Percentiles rank a stretch among this genome's conserved stretches.
These are phyloP conservation scores for Actinostola sp. DNA, from an alignment of 92 coral and sea anemone species.

Conservation along the genomic window DNA sequence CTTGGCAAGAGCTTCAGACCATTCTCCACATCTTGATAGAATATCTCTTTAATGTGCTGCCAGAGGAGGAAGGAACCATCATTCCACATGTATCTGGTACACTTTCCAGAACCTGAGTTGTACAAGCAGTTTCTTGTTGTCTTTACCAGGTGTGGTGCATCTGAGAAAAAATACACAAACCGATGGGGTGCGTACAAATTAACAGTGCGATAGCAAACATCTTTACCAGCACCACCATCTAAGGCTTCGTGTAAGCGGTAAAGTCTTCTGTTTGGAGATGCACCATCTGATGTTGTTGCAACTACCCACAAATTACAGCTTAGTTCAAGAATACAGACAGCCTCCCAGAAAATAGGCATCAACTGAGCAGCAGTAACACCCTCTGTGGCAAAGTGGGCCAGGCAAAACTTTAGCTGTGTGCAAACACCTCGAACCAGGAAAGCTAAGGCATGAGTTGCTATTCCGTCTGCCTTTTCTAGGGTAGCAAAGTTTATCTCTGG, in stretches of 20 bases:
- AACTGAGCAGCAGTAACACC: conserved; percentile 43
- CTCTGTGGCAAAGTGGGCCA: conserved; percentile 65
- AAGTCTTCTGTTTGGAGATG: conserved; percentile 34
- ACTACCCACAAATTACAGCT: conserved; percentile 51
- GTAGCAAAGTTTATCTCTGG: conserved; percentile 59
- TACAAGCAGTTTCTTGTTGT: conserved; percentile 56
- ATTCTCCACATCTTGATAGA: conserved; percentile 51
- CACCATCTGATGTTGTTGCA: conserved; percentile 55
- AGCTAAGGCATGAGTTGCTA: conserved; percentile 63
- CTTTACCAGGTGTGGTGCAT: conserved; percentile 56
- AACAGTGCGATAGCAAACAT: conserved; percentile 53
- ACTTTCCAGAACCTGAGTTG: conserved; percentile 50
- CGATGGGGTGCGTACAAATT: conserved; percentile 46
- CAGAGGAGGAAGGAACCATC: conserved; percentile 49
- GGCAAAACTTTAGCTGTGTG: conserved; percentile 61
- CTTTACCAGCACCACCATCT: conserved; percentile 39
- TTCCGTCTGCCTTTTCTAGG: conserved; percentile 43
- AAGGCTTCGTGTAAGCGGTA: conserved; percentile 26
- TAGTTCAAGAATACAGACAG: conserved; percentile 43
- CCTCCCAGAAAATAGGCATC: conserved; percentile 50
- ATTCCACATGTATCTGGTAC: conserved; percentile 61
- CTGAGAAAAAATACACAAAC: conserved; percentile 48
- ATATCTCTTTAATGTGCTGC: conserved; percentile 60
- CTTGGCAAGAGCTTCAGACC: conserved; percentile 58
- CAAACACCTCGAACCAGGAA: conserved; percentile 66